Base-by-base conservation (phyloP, 2,888 invertebrate genomes). In the Onthophagus sagittarius region DNA sequence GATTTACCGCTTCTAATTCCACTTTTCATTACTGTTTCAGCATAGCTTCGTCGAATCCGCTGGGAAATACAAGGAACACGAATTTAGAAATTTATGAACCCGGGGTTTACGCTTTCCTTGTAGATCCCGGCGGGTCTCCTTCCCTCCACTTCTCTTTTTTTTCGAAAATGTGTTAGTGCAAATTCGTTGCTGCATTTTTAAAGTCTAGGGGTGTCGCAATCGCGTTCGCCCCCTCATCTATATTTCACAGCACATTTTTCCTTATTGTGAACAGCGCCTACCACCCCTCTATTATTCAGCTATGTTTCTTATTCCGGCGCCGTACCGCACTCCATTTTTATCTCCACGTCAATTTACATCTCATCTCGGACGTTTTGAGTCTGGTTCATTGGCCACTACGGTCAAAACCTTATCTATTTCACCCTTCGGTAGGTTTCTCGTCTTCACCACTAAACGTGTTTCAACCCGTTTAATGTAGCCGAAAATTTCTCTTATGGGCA, bases 211-310 rank as follows among this genome's bases (percentile, higher is more conserved):
- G 67, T 67, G 67, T 67, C 67, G 67, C 67, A 67, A 67, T 67
- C 67, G 67, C 67, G 67, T 15, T 31, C 31, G 67, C n/a, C 67
- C n/a, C 6, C 67, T 73, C 77, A 79, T 79, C 75, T 76, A 79
- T 79, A 78, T 78, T 79, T 79, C 77, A 79, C 76, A 73, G 72
- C 73, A 75, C 73, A 75, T 76, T 75, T 76, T 77, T 74, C 75
- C 77, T 77, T 78, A 78, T 78, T 78, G 79, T 79, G 78, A 79
- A 32, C 67, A 80, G 79, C 79, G 80, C 77, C 79, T 80, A 80
- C 82, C 82, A 81, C 82, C 81, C 79, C 79, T 79, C 78, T 79
- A 79, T 79, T 79, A 79, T 79, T 79, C 78, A 79, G 77, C 77
- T 78, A 77, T 73, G 76, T 75, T 76, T 76, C 76, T 75, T 74